phyloP scores from a whole-genome alignment of 2,888 invertebrate species.

The Troilus luridus region DNA sequence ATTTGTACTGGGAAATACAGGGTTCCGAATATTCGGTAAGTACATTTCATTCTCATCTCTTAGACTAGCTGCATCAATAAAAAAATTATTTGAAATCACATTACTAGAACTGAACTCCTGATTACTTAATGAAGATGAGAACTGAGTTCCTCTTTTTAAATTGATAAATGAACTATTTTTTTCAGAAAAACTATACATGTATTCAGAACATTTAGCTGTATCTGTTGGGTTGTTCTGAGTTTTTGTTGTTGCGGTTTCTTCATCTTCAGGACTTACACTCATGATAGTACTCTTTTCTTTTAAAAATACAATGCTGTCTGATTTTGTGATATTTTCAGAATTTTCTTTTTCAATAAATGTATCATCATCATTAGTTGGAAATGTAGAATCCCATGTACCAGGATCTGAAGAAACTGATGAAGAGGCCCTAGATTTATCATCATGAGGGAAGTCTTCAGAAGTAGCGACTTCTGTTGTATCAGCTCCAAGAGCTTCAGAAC shows the following conservation, averaged over 20 bases:
- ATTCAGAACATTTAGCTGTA: conserved; percentile 28
- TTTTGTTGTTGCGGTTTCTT: not conserved
- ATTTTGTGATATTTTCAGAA: conserved; percentile 50
- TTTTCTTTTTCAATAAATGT: conserved; percentile 58
- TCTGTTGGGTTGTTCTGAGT: not conserved
- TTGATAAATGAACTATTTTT: conserved; percentile 46
- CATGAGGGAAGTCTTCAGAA: conserved; percentile 68
- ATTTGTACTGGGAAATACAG: conserved; percentile 56
- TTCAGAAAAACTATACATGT: conserved; percentile 46
- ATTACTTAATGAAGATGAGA: conserved; percentile 7
- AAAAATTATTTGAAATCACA: conserved; percentile 73
- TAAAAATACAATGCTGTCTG: conserved; percentile 53
- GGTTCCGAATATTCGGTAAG: conserved; percentile 55
- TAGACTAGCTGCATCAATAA: conserved; percentile 84
- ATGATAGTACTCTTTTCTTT: conserved; percentile 31
- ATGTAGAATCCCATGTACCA: conserved; percentile 77
- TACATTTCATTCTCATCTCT: conserved; percentile 77
- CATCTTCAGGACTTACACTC: not conserved
- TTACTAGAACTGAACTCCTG: conserved; percentile 46
- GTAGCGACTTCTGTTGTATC: conserved; percentile 69
- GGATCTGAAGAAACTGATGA: conserved; percentile 77
- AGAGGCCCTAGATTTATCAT: conserved; percentile 68
- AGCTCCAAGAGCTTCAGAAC: conserved; percentile 69
- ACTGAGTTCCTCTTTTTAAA: conserved; percentile 48
- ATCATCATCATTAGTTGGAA: conserved; percentile 68